Evolutionary conservation across 1,140 invertebrate genomes (phyloP), one percentile per base, ranked within the genome.

Genomic region (Hormaphis cornu): DNA sequence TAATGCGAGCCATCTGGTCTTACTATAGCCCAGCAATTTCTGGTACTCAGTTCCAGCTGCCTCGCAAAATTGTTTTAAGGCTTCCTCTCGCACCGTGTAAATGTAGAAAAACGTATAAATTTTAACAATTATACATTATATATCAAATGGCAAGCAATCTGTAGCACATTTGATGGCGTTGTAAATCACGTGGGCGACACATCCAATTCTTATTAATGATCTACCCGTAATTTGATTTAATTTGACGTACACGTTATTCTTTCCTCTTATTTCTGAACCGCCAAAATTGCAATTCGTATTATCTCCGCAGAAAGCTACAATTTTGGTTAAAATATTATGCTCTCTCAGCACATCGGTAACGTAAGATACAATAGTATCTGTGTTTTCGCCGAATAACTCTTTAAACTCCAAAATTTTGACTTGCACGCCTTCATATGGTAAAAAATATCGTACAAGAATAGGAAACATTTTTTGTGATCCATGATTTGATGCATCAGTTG

Each of bases 271-370:
- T 53, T 73, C 46, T 9, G 71, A 50, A 14, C 74, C 74, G 18
- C 76, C 76, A 72, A 76, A 76, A 61, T 76, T 77, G 10, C 72
- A 72, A 69, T 76, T 76, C 4, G 71, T 72, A 61, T 76, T 76
- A 56, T 76, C 77, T 63, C 71, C 77, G 35, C 72, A 73, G 48
- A 74, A 74, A 44, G 72, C 72, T 66, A 76, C 71, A 56, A 75
- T 20, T 74, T 77, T 76, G 33, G 73, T 40, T 40, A 59, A 26
- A 14, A 73, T 54, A 69, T 73, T 26, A 22, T 58, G 59, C 70
- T 61, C 46, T 66, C 72, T 61, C 30, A 71, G 50, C 10, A 70
- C 40, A 9, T 66, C 30, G 16, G 61, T 16, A 24, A 70, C 53
- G 44, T 72, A 30, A 50, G 16, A 48, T 16, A 24, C 24, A 12